Evolutionary conservation across 2,888 invertebrate genomes (phyloP).

Genomic region (Ypsolopha sequella): DNA sequence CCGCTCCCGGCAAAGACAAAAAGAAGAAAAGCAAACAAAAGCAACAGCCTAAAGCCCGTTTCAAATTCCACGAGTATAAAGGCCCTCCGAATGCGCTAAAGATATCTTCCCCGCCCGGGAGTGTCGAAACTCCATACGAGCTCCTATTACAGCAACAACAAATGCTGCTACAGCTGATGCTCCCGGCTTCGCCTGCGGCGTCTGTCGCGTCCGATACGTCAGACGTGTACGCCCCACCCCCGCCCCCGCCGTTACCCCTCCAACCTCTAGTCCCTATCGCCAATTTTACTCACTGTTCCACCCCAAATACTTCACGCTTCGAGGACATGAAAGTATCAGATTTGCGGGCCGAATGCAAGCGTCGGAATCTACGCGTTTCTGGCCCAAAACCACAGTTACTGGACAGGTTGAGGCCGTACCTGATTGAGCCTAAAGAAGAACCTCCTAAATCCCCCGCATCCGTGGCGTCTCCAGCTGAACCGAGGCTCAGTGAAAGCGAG

Average conservation of each 20-base stretch:
- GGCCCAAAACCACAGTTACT: conserved; percentile 96
- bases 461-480: conserved; percentile 25
- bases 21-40: conserved; percentile 86
- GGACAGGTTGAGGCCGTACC: conserved; percentile 86
- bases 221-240: conserved; percentile 49
- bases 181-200: conserved; percentile 75
- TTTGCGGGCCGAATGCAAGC: conserved; percentile 93
- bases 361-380: conserved; percentile 93
- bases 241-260: conserved; percentile 62
- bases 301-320: conserved; percentile 68
- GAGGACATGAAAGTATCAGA: conserved; percentile 97
- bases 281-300: conserved; percentile 11
- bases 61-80: conserved; percentile 98
- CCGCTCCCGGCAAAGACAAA: conserved; percentile 81
- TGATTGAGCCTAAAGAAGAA: conserved; percentile 60
- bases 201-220: conserved; percentile 47
- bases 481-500: conserved; percentile 37
- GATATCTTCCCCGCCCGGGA: conserved; percentile 68
- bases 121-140: conserved; percentile 88
- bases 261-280: conserved; percentile 22
- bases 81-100: conserved; percentile 93
- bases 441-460: conserved; percentile 48
- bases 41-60: conserved; percentile 72
- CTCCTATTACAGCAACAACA: conserved; percentile 95
- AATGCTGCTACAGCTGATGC: conserved; percentile 86